phyloP scores from a whole-genome alignment of 2,797 vertebrate species.

The Pyrrhura leucotis region DNA sequence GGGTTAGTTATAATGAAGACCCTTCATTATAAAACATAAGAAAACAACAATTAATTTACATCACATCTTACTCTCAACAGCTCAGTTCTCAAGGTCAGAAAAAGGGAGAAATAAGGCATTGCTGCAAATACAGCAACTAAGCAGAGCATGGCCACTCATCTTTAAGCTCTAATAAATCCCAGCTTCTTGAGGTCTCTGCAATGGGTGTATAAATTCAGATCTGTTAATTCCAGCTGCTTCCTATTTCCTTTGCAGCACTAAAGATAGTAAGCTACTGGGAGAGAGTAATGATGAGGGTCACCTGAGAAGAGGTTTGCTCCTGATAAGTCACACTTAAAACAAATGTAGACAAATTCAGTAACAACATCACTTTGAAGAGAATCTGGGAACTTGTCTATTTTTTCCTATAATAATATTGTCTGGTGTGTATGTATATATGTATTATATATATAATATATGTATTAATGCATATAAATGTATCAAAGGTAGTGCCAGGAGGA shows the following conservation, averaged over 20 bases:
- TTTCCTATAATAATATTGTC: background rate
- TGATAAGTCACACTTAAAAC: background rate
- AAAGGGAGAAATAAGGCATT: background rate
- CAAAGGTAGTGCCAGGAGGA: background rate
- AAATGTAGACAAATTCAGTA: background rate
- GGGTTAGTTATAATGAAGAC: background rate
- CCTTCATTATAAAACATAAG: background rate
- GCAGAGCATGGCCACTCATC: rapidly evolving
- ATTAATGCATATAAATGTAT: background rate
- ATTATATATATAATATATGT: background rate
- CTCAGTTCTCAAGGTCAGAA: background rate
- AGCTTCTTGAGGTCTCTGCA: background rate
- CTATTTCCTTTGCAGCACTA: background rate
- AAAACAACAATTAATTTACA: background rate
- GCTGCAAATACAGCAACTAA: background rate
- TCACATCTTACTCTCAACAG: background rate
- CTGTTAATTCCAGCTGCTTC: background rate
- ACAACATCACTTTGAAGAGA: background rate
- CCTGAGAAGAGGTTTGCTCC: background rate
- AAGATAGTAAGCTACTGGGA: background rate
- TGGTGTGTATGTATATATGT: rapidly evolving
- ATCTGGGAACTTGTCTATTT: background rate
- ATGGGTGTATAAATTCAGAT: background rate
- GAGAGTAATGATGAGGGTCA: background rate
- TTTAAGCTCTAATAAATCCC: background rate